Conservation (phyloP, 2,797 vertebrate species). For the Rhinichthys osculus region DNA sequence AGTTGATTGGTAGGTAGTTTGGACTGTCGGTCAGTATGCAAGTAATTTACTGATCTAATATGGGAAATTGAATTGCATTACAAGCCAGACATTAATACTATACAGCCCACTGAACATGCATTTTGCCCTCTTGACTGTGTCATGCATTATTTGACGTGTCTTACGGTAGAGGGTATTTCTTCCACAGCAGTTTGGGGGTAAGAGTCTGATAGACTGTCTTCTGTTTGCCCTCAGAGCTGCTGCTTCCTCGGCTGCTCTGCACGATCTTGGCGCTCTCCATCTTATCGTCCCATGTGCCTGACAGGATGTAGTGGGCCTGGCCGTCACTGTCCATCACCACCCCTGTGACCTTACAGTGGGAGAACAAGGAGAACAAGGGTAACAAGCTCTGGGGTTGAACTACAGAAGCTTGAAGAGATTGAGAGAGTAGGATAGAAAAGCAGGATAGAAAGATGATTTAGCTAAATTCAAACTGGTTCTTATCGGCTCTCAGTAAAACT, state of each 20-base stretch:
- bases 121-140: neutral
- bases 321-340: conserved; percentile 87
- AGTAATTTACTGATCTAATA: neutral
- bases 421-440: neutral
- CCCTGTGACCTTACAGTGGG: conserved; percentile 86
- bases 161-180: conserved; percentile 92
- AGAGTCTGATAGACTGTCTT: conserved; percentile 83
- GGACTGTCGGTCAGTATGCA: neutral
- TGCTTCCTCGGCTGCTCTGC: conserved; percentile 81
- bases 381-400: conserved; percentile 31
- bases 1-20: neutral
- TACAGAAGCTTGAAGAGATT: conserved; percentile 27
- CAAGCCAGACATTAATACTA: neutral
- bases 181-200: conserved; percentile 90
- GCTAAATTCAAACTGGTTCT: neutral
- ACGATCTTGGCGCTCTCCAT: conserved; percentile 92
- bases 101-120: neutral
- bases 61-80: neutral
- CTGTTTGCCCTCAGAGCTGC: conserved; percentile 86
- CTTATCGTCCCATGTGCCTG: conserved; percentile 97
- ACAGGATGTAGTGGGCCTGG: conserved; percentile 89
- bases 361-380: conserved; percentile 22
- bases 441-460: conserved; percentile 12
- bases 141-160: neutral
- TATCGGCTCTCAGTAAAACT: neutral